Base-by-base conservation (phyloP, 1,140 invertebrate genomes). In the Cheumatopsyche charites region DNA sequence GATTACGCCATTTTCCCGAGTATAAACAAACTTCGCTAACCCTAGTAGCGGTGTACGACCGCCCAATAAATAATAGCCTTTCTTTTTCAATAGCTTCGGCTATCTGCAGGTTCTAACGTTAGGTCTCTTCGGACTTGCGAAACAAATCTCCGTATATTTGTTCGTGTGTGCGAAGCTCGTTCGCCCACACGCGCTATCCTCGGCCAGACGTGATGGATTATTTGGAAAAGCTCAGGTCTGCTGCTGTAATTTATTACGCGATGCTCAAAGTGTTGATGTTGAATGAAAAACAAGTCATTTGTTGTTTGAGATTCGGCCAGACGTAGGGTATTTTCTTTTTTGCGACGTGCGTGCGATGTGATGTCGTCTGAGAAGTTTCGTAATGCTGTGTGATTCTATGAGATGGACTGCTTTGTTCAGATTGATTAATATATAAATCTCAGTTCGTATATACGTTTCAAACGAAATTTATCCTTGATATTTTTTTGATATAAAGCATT, bases 221-320 rank as follows among this genome's bases (percentile, higher is more conserved):
- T 70, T 62, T 62, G 67, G 52, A 61, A 62, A 70, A 70, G 29
- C 41, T 45, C 52, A 62, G 52, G 55, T 62, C 58, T 61, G 21
- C 47, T 23, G 15, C 52, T 13, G n/a, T 70, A 61, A 70, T 70
- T 70, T 70, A 63, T 63, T 63, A 68, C 67, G 19, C 1, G 4
- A 21, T 36, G 41, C 15, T 26, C 19, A 41, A 41, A 52, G 45
- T 68, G 67, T 55, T 68, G 47, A 41, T 68, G 29, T 47, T 55
- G 49, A 68, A 68, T 68, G 67, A 68, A 68, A 58, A 68, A 68
- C 52, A 68, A 41, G 29, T 68, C 52, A 68, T 58, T 58, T 68
- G 67, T 68, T 68, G 52, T 55, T 55, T 26, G 43, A n/a, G 21
- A 49, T 52, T 19, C 5, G 62, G 29, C 9, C 9, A 36, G 29